Evolutionary conservation across 2,888 invertebrate genomes (phyloP).

Genomic region (Drosophila ezoana): DNA sequence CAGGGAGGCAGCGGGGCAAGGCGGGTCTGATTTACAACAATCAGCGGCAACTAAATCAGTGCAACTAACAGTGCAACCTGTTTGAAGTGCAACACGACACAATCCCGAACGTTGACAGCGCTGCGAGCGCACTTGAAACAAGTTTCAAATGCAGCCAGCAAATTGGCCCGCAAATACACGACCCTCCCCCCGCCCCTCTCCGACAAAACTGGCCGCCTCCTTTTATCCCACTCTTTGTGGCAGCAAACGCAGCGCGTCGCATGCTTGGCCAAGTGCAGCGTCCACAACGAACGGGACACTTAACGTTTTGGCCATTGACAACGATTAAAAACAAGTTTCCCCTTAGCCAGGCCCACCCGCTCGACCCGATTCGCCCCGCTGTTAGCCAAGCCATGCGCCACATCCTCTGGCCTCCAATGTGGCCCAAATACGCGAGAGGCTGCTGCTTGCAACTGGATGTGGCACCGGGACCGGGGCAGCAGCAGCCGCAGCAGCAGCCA

Average conservation of each 20-base stretch:
- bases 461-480: constrained; percentile 63
- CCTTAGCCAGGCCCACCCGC: constrained; percentile 8
- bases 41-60: constrained; percentile 71
- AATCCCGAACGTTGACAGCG: constrained; percentile 30
- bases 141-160: constrained; percentile 67
- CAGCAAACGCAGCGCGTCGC: constrained; percentile 28
- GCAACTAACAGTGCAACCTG: constrained; percentile 80
- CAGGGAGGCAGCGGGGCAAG: neutral
- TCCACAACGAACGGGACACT: constrained; percentile 73
- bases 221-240: neutral
- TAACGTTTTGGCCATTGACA: constrained; percentile 80
- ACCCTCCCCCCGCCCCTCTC: neutral
- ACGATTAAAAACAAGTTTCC: constrained; percentile 78
- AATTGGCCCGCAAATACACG: constrained; percentile 60
- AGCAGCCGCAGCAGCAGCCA: constrained; percentile 28
- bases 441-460: constrained; percentile 37
- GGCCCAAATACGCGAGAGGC: constrained; percentile 47
- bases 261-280: constrained; percentile 49
- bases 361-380: neutral
- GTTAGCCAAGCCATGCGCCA: neutral
- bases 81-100: constrained; percentile 48
- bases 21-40: constrained; percentile 55
- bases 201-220: neutral
- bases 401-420: constrained; percentile 18
- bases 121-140: constrained; percentile 51